Evolutionary conservation across 2,888 invertebrate species (phyloP).

Genomic region (Leptopilina drosophilae): DNA sequence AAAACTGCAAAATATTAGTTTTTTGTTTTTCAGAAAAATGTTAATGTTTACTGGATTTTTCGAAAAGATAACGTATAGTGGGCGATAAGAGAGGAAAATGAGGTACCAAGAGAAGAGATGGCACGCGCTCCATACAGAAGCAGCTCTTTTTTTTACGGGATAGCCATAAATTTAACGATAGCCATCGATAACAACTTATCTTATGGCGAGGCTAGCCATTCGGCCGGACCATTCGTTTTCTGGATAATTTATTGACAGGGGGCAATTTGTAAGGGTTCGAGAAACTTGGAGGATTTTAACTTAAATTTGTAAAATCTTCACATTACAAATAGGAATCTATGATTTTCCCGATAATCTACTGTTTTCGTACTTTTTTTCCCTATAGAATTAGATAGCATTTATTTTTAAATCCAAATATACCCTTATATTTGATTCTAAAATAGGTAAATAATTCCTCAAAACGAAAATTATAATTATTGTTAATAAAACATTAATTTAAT

Average conservation of each 20-base stretch:
- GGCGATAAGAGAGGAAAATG: slow-evolving; percentile 48
- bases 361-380: no score
- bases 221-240: slow-evolving; percentile 65
- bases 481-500: no score
- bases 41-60: neutral
- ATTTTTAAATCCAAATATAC: no score
- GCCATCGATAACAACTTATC: slow-evolving; percentile 74
- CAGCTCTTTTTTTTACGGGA: slow-evolving; percentile 62
- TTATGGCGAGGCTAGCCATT: slow-evolving; percentile 56
- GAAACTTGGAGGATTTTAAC: slow-evolving; percentile 50
- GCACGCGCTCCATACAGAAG: slow-evolving; percentile 55
- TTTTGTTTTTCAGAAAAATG: neutral
- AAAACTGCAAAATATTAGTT: no score
- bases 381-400: no score
- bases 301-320: slow-evolving; percentile 30
- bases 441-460: no score
- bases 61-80: slow-evolving; percentile 45
- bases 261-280: slow-evolving; percentile 68
- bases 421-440: no score
- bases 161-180: slow-evolving; percentile 71
- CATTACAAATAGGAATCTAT: slow-evolving; percentile 2
- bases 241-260: slow-evolving; percentile 67
- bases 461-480: no score
- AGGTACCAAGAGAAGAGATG: slow-evolving; percentile 57
- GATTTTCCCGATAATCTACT: slow-evolving; percentile 48